Conservation (phyloP, 2,888 invertebrate species). For the Spatulosminthurus flaviceps region DNA sequence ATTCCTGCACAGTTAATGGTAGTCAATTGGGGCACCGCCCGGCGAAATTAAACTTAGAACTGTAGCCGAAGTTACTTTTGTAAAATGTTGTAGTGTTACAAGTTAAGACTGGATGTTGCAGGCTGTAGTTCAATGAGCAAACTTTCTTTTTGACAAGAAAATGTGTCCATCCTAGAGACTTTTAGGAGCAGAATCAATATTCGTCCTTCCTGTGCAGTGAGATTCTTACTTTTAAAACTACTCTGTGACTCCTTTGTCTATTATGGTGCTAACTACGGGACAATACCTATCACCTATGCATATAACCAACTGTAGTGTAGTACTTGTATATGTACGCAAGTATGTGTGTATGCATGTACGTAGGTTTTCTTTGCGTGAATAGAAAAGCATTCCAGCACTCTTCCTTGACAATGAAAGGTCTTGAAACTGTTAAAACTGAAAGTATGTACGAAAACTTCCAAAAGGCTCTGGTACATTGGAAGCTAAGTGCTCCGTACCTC, state of each 20-base stretch:
- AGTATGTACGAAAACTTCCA: background rate
- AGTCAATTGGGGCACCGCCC: too few relatives aligned
- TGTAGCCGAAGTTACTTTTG: too few relatives aligned
- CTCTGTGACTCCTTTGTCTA: slow-evolving; percentile 43
- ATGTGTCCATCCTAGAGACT: too few relatives aligned
- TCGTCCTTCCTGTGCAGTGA: slow-evolving; percentile 21
- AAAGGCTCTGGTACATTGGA: too few relatives aligned
- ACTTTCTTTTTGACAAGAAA: too few relatives aligned
- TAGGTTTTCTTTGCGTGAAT: slow-evolving; percentile 19
- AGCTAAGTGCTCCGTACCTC: background rate
- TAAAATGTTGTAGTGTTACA: too few relatives aligned
- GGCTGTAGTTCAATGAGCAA: too few relatives aligned
- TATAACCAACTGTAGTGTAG: slow-evolving; percentile 8
- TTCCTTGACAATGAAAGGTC: background rate
- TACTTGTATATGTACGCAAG: too few relatives aligned
- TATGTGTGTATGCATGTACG: slow-evolving; percentile 15
- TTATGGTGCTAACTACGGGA: slow-evolving; percentile 34
- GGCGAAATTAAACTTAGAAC: too few relatives aligned
- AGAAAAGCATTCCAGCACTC: slow-evolving; percentile 44
- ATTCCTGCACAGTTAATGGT: too few relatives aligned
- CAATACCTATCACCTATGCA: slow-evolving; percentile 26
- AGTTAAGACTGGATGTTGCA: too few relatives aligned
- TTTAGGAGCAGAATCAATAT: background rate
- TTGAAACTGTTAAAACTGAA: background rate
- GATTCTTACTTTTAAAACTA: slow-evolving; percentile 43